Percentiles rank a stretch among this genome's conserved stretches.
Conservation (phyloP, 2,797 vertebrate species). For the Dermochelys coriacea region DNA sequence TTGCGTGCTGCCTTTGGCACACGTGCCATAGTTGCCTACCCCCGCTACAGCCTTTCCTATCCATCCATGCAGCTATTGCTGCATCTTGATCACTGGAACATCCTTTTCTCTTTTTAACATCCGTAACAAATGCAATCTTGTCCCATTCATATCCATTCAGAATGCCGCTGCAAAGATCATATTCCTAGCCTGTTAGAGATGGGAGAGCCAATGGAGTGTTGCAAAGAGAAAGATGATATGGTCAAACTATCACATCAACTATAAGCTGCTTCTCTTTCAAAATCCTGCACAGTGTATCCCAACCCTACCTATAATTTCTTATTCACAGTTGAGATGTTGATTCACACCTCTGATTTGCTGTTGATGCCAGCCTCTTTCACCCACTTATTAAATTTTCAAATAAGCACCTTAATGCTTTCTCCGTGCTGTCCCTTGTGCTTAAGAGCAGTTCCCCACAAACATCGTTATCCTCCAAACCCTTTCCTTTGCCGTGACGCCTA, state of each 20-base stretch:
- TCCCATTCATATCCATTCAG: not conserved
- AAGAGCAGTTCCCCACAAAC: not conserved
- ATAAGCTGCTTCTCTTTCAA: not conserved
- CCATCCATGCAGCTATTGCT: not conserved
- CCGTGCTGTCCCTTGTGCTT: not conserved
- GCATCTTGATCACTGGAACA: not conserved
- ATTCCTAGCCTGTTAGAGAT: not conserved
- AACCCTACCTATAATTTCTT: not conserved
- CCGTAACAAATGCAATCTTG: not conserved
- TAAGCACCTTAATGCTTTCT: not conserved
- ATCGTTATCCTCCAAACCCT: not conserved
- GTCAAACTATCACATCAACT: not conserved
- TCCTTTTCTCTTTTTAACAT: not conserved
- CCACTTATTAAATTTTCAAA: not conserved
- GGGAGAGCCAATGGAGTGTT: too few relatives aligned
- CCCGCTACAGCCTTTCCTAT: not conserved
- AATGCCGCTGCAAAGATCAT: not conserved
- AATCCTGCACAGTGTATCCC: not conserved
- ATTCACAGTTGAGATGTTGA: not conserved
- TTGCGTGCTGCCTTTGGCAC: too few relatives aligned
- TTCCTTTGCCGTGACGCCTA: not conserved
- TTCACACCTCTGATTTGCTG: not conserved
- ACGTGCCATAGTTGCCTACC: too few relatives aligned
- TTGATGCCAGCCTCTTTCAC: not conserved
- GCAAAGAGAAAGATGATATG: too few relatives aligned